Evolutionary conservation across 2,113 vertebrate genomes (phyloP).

Genomic region (Gyps fulvus): DNA sequence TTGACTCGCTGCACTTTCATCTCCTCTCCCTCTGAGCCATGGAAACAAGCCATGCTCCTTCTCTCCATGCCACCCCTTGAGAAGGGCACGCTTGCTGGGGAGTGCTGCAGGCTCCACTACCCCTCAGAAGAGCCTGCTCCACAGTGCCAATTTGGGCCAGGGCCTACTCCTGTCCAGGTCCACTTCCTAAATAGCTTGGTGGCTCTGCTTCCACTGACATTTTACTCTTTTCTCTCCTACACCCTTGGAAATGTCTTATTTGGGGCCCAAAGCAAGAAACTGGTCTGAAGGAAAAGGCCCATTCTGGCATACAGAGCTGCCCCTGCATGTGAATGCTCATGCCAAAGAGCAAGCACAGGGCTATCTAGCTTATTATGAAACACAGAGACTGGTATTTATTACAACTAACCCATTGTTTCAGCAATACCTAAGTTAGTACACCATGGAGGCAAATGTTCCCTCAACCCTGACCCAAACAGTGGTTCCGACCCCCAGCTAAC

Average conservation of each 20-base stretch:
- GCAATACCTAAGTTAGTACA: not conserved
- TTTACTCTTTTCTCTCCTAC: not conserved
- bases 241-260: not conserved
- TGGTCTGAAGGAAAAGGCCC: not conserved
- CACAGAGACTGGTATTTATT: not conserved
- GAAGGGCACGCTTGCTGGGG: not conserved
- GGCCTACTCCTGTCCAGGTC: rapidly evolving
- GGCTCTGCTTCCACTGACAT: not conserved
- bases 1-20: not conserved
- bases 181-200: not conserved
- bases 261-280: not conserved
- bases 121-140: not conserved
- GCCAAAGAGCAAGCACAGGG: not conserved
- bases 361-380: not conserved
- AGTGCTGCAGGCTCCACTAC: not conserved
- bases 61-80: not conserved
- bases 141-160: not conserved
- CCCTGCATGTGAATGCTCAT: not conserved
- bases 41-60: not conserved
- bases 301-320: not conserved
- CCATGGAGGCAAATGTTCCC: rapidly evolving
- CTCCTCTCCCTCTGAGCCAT: not conserved
- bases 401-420: not conserved
- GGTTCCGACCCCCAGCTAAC: not conserved
- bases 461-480: not conserved